A percentile compares a stretch with the other conserved stretches of the same genome.
phyloP scores from a whole-genome alignment of 2,113 vertebrate genomes.

The Aptenodytes patagonicus region DNA sequence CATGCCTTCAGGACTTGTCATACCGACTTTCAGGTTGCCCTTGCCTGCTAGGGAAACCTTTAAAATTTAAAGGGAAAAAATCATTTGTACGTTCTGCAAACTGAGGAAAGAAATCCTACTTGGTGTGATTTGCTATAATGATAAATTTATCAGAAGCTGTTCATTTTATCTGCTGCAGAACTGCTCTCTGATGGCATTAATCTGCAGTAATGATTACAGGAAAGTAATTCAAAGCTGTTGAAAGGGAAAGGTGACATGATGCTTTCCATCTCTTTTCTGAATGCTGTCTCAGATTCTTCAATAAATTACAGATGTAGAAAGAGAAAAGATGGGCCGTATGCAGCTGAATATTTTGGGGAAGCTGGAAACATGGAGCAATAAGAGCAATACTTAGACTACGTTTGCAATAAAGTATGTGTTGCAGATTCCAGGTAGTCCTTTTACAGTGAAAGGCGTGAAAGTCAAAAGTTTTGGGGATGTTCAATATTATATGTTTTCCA shows the following conservation, averaged over 20 bases:
- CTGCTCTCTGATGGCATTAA: constrained; percentile 68
- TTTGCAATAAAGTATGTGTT: neutral
- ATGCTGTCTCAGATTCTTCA: constrained; percentile 10
- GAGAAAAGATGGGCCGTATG: neutral
- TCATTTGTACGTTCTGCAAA: constrained; percentile 45
- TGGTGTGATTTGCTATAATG: constrained; percentile 57
- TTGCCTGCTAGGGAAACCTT: constrained; percentile 15
- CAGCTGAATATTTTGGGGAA: neutral
- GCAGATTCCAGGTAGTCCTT: neutral
- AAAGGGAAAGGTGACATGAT: constrained; percentile 14
- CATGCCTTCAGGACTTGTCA: neutral
- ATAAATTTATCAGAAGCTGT: constrained; percentile 67
- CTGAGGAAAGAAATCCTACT: constrained; percentile 27
- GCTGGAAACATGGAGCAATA: neutral
- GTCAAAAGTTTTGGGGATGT: neutral
- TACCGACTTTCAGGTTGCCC: constrained; percentile 26
- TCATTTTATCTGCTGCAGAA: constrained; percentile 63
- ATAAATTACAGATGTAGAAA: constrained; percentile 20
- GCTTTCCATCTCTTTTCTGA: constrained; percentile 37
- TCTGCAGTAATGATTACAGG: constrained; percentile 66
- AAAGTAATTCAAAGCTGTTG: constrained; percentile 55
- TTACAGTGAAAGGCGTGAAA: neutral
- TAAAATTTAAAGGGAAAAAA: constrained; percentile 49
- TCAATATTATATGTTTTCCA: neutral
- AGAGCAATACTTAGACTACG: neutral